Base-by-base conservation (phyloP, 2,113 vertebrate genomes). In the Euleptes europaea region DNA sequence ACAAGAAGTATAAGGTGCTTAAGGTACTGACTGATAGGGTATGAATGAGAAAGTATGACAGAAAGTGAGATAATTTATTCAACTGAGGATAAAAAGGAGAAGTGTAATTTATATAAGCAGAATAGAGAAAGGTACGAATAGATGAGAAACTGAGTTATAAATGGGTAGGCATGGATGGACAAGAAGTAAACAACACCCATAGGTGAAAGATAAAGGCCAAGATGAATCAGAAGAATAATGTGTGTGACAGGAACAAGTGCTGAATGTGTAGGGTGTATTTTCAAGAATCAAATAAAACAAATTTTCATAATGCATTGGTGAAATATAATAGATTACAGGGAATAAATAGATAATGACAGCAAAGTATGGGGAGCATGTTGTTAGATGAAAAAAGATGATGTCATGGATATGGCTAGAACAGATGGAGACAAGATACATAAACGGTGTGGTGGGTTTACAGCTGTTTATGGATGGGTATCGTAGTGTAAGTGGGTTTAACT, bases 301-400 rank as follows among this genome's bases (percentile, higher is more conserved):
- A 21, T 47, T 65, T 83, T 13, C 74, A 65, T 49, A 66, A 44
- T 69, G 42, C 49, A 71, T 47, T 51, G 40, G 51, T n/a, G 69
- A 80, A 14, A 17, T 0, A 8, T 11, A 0, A 79, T 73, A 17
- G n/a, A 79, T 0, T 0, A 31, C 8, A 44, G 4, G 66, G 49
- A 14, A 6, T 66, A 42, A 42, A 47, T 60, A 60, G 33, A 42
- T n/a, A 71, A 63, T 57, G 83, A 44, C 21, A 47, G 33, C 13
- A 57, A 78, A 78, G 12, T 33, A 54, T 74, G 26, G 21, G 10
- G 35, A 35, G 17, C 35, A 28, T n/a, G n/a, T 44, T 35, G 35
- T 19, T 63, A 9, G 60, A 63, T 26, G 49, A 73, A 47, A 2
- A 0, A 0, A 33, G 19, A 49, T n/a, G 63, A 69, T 2, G 51